A percentile compares a stretch with the other conserved stretches of the same genome.
Conservation (phyloP, 53 echinoderm and acorn worm genomes). For the Echinometra lucunter region DNA sequence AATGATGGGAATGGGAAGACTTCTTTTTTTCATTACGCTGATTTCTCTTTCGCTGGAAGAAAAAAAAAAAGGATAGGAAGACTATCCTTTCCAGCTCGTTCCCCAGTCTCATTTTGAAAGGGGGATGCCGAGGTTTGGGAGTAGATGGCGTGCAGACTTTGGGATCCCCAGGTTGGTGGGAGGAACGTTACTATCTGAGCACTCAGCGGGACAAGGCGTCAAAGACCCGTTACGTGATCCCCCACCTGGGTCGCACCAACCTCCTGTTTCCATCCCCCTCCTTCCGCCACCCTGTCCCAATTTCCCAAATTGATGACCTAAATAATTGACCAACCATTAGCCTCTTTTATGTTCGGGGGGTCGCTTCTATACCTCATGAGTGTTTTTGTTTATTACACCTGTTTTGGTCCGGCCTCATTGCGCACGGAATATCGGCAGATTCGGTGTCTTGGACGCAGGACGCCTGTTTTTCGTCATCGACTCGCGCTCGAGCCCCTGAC, state of each 20-base stretch:
- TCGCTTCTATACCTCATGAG: slow-evolving; percentile 23
- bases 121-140: slow-evolving; percentile 16
- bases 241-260: slow-evolving; percentile 64
- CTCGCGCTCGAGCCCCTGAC: slow-evolving; percentile 18
- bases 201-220: slow-evolving; percentile 68
- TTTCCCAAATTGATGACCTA: slow-evolving; percentile 62
- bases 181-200: slow-evolving; percentile 25
- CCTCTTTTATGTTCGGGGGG: slow-evolving; percentile 66
- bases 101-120: slow-evolving; percentile 54
- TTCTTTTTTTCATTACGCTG: slow-evolving; percentile 44
- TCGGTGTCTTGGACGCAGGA: slow-evolving; percentile 22
- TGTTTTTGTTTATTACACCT: slow-evolving; percentile 67
- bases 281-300: slow-evolving; percentile 67
- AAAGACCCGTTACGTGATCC: slow-evolving; percentile 51
- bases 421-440: slow-evolving; percentile 23
- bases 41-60: slow-evolving; percentile 18
- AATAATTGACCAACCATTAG: slow-evolving; percentile 64
- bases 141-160: slow-evolving; percentile 45
- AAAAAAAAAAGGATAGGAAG: slow-evolving; percentile 17
- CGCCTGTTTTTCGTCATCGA: slow-evolving; percentile 15
- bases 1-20: slow-evolving; percentile 27
- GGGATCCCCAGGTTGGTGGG: slow-evolving; percentile 18
- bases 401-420: slow-evolving; percentile 54
- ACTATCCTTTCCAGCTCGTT: slow-evolving; percentile 40
- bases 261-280: slow-evolving; percentile 63